phyloP scores from a whole-genome alignment of 2,888 invertebrate genomes.

The Gerris lacustris region DNA sequence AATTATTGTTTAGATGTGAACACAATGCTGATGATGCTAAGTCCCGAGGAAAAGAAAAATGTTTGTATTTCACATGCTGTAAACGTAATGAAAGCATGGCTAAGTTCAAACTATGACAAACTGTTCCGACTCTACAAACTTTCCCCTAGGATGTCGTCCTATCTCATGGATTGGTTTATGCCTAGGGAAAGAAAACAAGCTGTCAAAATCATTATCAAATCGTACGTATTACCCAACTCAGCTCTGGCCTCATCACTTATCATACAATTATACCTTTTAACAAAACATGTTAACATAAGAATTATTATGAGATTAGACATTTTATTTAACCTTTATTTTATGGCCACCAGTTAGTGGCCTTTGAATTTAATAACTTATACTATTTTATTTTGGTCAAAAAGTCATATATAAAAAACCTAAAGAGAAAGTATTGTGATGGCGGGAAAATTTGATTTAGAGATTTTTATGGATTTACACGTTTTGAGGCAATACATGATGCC shows the following conservation, averaged over 20 bases:
- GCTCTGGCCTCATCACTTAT: background rate
- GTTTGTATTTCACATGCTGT: conserved; percentile 75
- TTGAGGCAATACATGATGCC: too few relatives aligned
- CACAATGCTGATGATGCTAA: conserved; percentile 72
- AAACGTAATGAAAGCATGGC: conserved; percentile 83
- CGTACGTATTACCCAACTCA: conserved; percentile 61
- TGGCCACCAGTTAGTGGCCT: background rate
- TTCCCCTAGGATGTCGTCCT: conserved; percentile 91
- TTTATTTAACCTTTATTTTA: background rate
- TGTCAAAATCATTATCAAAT: conserved; percentile 83
- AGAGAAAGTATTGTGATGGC: too few relatives aligned
- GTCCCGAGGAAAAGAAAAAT: conserved; percentile 62
- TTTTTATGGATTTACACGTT: too few relatives aligned
- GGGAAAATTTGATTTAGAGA: too few relatives aligned
- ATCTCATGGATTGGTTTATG: conserved; percentile 96
- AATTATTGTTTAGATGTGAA: conserved; percentile 61
- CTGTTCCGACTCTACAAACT: conserved; percentile 81
- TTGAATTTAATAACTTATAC: background rate
- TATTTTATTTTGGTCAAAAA: conserved; percentile 7
- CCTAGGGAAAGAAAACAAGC: conserved; percentile 86
- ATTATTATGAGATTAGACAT: background rate
- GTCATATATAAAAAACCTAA: background rate
- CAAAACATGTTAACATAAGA: background rate
- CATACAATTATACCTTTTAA: background rate
- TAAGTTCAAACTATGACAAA: conserved; percentile 78